Percentiles rank a stretch among this genome's conserved stretches.
These are phyloP conservation scores for Rhineura floridana DNA, from an alignment of 2,113 vertebrate genomes.

Conservation along the genomic window DNA sequence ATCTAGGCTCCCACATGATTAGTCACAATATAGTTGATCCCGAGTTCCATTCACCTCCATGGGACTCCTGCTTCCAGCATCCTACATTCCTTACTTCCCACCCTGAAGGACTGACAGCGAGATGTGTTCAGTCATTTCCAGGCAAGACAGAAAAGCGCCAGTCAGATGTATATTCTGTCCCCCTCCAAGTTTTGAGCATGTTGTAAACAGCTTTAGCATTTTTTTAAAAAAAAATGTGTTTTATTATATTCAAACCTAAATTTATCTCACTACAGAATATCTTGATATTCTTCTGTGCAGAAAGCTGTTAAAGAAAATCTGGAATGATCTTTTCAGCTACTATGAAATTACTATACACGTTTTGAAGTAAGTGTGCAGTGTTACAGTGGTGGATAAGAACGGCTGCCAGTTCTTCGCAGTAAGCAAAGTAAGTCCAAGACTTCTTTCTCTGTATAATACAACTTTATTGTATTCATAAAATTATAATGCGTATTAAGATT, in stretches of 20 bases:
- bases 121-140: background rate
- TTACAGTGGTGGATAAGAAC: background rate
- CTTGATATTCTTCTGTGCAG: background rate
- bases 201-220: background rate
- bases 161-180: background rate
- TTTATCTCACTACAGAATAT: background rate
- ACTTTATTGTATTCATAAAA: slow-evolving; percentile 40
- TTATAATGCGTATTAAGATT: slow-evolving; percentile 34
- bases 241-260: background rate
- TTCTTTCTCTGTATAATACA: slow-evolving; percentile 15
- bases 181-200: background rate
- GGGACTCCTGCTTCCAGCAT: background rate
- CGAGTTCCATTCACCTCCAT: too few species aligned
- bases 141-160: background rate
- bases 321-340: background rate
- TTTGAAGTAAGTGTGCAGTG: slow-evolving; percentile 39
- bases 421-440: background rate
- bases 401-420: slow-evolving; percentile 1
- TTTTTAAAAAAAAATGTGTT: background rate
- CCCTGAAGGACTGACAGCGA: background rate
- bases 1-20: background rate
- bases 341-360: slow-evolving; percentile 15
- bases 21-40: background rate
- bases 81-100: background rate
- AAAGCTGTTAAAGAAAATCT: slow-evolving; percentile 30